These are phyloP conservation scores for Oryzias melastigma DNA, from an alignment of 2,113 vertebrate species.

Conservation along the genomic window DNA sequence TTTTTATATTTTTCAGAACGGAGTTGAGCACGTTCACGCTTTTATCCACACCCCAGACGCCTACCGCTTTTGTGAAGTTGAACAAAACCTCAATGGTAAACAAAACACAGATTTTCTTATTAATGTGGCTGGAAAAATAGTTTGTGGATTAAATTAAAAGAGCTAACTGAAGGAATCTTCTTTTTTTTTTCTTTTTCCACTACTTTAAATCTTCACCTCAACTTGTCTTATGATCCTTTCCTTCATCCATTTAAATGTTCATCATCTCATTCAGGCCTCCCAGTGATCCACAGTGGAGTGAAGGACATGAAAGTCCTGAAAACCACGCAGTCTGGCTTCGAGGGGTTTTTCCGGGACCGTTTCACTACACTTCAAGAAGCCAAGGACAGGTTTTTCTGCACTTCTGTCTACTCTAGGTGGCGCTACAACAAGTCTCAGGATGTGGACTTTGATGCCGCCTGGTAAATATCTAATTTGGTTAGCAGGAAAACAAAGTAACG, in stretches of 20 bases:
- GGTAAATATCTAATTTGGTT: constrained; percentile 74
- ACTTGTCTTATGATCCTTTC: neutral
- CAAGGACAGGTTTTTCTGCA: constrained; percentile 89
- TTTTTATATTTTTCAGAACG: constrained; percentile 70
- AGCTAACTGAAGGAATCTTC: too few species aligned
- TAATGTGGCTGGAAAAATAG: neutral
- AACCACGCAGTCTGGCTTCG: constrained; percentile 93
- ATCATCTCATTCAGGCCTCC: constrained; percentile 69
- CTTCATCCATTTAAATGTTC: neutral
- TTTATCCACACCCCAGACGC: constrained; percentile 82
- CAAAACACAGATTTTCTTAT: neutral
- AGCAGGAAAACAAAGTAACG: neutral
- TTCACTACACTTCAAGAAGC: constrained; percentile 89
- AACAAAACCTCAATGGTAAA: constrained; percentile 82
- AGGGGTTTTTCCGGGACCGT: constrained; percentile 85
- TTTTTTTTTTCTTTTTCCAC: too few species aligned
- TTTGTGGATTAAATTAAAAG: neutral
- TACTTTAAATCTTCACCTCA: too few species aligned
- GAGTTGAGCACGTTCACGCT: constrained; percentile 79
- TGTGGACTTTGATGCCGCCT: constrained; percentile 81
- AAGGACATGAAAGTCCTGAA: constrained; percentile 92
- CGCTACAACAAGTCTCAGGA: constrained; percentile 76
- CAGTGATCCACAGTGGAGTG: constrained; percentile 86
- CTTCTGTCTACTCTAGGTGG: constrained; percentile 87
- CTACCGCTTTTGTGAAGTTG: constrained; percentile 84